phyloP scores from a whole-genome alignment of 2,797 vertebrate species.

The Chromobotia macracanthus region DNA sequence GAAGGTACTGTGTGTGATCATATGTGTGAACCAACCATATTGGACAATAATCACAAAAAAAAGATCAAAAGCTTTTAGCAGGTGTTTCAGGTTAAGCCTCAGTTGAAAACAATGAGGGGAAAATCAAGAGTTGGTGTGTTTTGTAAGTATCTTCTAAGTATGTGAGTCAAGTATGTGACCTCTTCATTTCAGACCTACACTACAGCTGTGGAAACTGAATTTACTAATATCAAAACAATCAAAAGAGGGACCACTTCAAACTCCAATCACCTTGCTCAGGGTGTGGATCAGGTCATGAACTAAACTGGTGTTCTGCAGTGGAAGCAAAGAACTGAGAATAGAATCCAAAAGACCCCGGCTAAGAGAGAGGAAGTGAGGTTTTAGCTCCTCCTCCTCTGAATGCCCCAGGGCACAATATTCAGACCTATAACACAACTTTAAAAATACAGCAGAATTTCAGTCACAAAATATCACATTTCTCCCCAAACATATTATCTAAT shows the following conservation, averaged over 20 bases:
- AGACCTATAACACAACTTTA: constrained; percentile 78
- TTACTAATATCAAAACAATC: constrained; percentile 27
- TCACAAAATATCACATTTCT: constrained; percentile 81
- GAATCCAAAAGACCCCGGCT: constrained; percentile 53
- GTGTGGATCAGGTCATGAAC: constrained; percentile 51
- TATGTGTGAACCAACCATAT: constrained; percentile 62
- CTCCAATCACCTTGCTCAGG: constrained; percentile 51
- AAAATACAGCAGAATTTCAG: constrained; percentile 81
- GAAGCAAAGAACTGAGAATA: constrained; percentile 57
- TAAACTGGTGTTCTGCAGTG: constrained; percentile 69
- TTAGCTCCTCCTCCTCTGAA: constrained; percentile 52
- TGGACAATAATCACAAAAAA: constrained; percentile 73
- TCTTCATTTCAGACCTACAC: constrained; percentile 17
- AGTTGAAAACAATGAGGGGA: constrained; percentile 5
- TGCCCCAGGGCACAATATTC: constrained; percentile 81
- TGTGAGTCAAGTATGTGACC: not conserved
- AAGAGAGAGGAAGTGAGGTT: constrained; percentile 53
- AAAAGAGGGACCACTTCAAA: constrained; percentile 21
- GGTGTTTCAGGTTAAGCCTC: constrained; percentile 30
- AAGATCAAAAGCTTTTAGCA: constrained; percentile 31
- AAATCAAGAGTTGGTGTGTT: not conserved
- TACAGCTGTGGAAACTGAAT: constrained; percentile 22
- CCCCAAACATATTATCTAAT: constrained; percentile 69
- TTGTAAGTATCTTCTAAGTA: constrained; percentile 1
- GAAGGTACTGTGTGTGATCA: constrained; percentile 77